Evolutionary conservation across 2,888 invertebrate species (phyloP).

Genomic region (Chloromyia formosa): DNA sequence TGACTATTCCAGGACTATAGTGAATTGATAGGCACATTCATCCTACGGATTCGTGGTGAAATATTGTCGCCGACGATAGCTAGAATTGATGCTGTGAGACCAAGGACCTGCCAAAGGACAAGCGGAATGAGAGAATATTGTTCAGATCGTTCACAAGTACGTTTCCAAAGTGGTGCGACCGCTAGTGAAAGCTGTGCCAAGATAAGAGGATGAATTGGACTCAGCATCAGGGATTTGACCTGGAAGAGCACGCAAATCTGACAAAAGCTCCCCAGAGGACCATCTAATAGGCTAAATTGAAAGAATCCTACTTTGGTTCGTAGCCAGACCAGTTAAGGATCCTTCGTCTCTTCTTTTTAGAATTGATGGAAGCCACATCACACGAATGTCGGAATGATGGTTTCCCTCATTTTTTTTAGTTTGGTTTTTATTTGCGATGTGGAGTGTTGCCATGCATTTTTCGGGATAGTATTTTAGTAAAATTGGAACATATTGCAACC

Average conservation of each 20-base stretch:
- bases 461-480: too few species aligned
- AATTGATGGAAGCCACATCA: conserved; percentile 27
- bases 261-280: conserved; percentile 44
- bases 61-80: not conserved
- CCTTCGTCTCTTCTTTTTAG: not conserved
- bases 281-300: conserved; percentile 38
- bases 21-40: conserved; percentile 14
- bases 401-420: not conserved
- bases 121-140: not conserved
- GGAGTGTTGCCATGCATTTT: not conserved
- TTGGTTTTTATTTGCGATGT: too few species aligned
- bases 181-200: not conserved
- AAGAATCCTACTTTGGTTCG: conserved; percentile 18
- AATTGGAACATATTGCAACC: too few species aligned
- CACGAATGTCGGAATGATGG: conserved; percentile 23
- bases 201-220: conserved; percentile 3
- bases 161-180: not conserved
- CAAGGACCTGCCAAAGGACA: conserved; percentile 11
- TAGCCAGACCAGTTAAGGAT: conserved; percentile 25
- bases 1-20: not conserved
- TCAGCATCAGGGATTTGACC: conserved; percentile 21
- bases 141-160: not conserved
- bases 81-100: conserved; percentile 7
- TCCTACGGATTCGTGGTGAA: not conserved
- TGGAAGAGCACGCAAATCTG: conserved; percentile 38